Evolutionary conservation across 2,113 vertebrate species (phyloP).

Genomic region (Microtus richardsoni): DNA sequence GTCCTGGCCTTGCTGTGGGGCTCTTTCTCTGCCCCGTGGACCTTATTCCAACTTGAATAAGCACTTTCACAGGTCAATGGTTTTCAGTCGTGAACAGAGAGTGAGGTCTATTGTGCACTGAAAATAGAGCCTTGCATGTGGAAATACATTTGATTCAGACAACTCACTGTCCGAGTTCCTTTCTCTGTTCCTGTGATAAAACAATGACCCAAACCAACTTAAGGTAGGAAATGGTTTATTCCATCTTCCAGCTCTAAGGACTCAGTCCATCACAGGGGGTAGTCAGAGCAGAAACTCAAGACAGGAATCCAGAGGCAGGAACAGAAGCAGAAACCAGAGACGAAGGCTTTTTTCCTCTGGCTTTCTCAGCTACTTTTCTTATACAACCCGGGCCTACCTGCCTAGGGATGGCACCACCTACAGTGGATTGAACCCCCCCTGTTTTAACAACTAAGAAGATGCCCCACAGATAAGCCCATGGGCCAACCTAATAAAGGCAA

Average conservation of each 20-base stretch:
- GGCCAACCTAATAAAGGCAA: not conserved
- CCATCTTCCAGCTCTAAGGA: not conserved
- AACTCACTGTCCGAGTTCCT: not conserved
- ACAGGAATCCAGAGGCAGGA: not conserved
- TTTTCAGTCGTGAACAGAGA: not conserved
- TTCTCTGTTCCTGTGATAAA: not conserved
- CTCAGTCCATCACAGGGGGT: not conserved
- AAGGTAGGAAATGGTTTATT: not conserved
- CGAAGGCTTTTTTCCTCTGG: not conserved
- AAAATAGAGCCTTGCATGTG: not conserved
- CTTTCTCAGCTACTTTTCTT: not conserved
- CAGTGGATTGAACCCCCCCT: no score
- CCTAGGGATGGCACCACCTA: not conserved
- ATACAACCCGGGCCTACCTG: not conserved
- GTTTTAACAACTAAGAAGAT: not conserved
- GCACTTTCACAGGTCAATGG: not conserved
- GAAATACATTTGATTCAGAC: not conserved
- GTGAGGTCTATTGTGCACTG: not conserved
- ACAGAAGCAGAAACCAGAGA: not conserved
- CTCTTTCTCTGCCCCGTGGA: not conserved
- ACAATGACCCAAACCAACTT: not conserved
- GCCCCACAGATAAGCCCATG: not conserved
- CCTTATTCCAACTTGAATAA: not conserved
- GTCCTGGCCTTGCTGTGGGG: not conserved
- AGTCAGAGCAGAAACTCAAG: no score